Conservation (phyloP, 1,140 invertebrate genomes). For the Cepaea nemoralis region DNA sequence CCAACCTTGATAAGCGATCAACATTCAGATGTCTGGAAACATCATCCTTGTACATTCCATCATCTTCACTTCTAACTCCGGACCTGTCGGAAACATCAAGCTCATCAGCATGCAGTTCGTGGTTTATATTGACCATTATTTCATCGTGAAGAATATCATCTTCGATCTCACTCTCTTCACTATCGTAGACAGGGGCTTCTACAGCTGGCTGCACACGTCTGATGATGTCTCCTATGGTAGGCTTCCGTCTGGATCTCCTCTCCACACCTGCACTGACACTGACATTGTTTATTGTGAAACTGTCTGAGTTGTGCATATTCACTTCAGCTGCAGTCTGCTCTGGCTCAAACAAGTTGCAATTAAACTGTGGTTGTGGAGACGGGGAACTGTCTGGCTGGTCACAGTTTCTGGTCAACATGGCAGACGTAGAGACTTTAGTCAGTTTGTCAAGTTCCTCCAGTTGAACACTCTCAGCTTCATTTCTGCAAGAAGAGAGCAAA, state of each 20-base stretch:
- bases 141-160: conserved; percentile 51
- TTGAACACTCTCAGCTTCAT: neutral
- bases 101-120: conserved; percentile 50
- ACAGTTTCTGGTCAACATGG: conserved; percentile 1
- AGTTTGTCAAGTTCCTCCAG: neutral
- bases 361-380: conserved; percentile 23
- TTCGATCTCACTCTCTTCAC: conserved; percentile 56
- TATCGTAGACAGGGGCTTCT: conserved; percentile 53
- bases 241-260: conserved; percentile 60
- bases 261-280: conserved; percentile 42
- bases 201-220: conserved; percentile 54
- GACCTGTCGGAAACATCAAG: conserved; percentile 55
- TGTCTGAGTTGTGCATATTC: neutral
- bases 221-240: conserved; percentile 63
- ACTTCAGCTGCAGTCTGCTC: conserved; percentile 1
- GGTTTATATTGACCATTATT: conserved; percentile 41
- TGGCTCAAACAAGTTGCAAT: conserved; percentile 26
- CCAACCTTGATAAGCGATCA: neutral
- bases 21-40: neutral
- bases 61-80: conserved; percentile 4
- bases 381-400: conserved; percentile 39
- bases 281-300: neutral
- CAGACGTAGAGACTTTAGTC: neutral
- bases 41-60: neutral
- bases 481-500: neutral